Base-by-base conservation (phyloP, 2,888 invertebrate species). In the Scaptomyza caliginosa region DNA sequence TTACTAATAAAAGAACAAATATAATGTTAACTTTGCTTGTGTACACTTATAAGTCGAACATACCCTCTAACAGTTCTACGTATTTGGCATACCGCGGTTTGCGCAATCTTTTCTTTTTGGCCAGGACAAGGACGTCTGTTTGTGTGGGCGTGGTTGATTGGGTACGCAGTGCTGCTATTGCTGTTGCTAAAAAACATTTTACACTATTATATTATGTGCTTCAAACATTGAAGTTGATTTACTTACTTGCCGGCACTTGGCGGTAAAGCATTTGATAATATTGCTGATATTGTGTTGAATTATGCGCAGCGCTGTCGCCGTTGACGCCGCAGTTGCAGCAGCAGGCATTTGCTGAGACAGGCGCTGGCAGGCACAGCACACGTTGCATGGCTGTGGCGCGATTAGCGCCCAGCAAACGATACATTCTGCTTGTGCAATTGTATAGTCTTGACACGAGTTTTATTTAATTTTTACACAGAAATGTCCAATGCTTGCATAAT, bases 1-100 rank as follows among this genome's bases (percentile, higher is more conserved):
- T 94, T 57, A 96, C 96, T 96, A 76, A 19, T n/a, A 23, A 16
- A 4, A 4, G 0, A 7, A 45, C n/a, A 21, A 11, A 21, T 24
- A 1, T 3, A 0, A 23, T n/a, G 10, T n/a, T 4, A 10, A 13
- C 8, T 8, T 48, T 5, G 4, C 2, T n/a, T 48, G 0, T n/a
- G 4, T 28, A 23, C 11, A 26, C 11, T 19, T 1, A 17, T 2
- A 24, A 8, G n/a, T 5, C 4, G 4, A 3, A 52, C 89, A 76
- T 90, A 95, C 95, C 94, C 93, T 95, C 93, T 67, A 95, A 90
- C 7, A 95, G 90, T 88, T 95, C 95, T 8, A 94, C 93, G 91
- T 94, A 95, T 86, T 94, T 94, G 76, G 93, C 93, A 50, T 90
- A 91, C 8, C 77, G 81, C 0, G 86, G 80, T 67, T 79, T 87